Conservation (phyloP, 2,888 invertebrate genomes). For the Lasioglossum oenotherae region DNA sequence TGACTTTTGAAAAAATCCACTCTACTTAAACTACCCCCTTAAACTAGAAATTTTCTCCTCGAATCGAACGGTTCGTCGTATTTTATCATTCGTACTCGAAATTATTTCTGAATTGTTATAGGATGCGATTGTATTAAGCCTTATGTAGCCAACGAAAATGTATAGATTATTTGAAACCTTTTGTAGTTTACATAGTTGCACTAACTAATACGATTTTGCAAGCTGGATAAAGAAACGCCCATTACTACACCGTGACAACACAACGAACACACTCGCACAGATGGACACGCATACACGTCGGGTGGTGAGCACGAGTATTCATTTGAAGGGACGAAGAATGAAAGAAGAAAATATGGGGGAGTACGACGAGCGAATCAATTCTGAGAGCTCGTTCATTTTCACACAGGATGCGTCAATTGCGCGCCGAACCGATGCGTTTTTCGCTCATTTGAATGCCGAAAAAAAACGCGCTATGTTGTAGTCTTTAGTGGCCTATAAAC, state of each 20-base stretch:
- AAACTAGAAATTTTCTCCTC: too few species aligned
- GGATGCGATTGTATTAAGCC: too few species aligned
- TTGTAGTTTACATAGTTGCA: too few species aligned
- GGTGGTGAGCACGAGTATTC: constrained; percentile 59
- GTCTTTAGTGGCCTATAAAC: too few species aligned
- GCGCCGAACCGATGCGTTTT: constrained; percentile 19
- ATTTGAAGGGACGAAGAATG: constrained; percentile 39
- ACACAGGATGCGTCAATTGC: constrained; percentile 11
- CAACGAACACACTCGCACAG: constrained; percentile 50
- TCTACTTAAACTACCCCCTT: too few species aligned
- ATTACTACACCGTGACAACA: constrained; percentile 45
- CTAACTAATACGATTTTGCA: not conserved
- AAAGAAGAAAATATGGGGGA: constrained; percentile 55
- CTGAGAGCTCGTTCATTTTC: constrained; percentile 34
- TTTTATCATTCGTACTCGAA: not conserved
- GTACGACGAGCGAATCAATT: constrained; percentile 25
- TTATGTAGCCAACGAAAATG: too few species aligned
- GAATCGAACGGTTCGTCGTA: not conserved
- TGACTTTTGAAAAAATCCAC: too few species aligned
- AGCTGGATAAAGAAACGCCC: constrained; percentile 4
- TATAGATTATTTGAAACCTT: too few species aligned
- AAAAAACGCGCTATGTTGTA: too few species aligned
- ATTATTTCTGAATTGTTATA: too few species aligned
- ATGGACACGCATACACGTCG: constrained; percentile 57
- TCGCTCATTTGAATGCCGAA: constrained; percentile 29